Evolutionary conservation across 2,888 invertebrate species (phyloP), one percentile per base, ranked within the genome.

Genomic region (Elmis aenea): DNA sequence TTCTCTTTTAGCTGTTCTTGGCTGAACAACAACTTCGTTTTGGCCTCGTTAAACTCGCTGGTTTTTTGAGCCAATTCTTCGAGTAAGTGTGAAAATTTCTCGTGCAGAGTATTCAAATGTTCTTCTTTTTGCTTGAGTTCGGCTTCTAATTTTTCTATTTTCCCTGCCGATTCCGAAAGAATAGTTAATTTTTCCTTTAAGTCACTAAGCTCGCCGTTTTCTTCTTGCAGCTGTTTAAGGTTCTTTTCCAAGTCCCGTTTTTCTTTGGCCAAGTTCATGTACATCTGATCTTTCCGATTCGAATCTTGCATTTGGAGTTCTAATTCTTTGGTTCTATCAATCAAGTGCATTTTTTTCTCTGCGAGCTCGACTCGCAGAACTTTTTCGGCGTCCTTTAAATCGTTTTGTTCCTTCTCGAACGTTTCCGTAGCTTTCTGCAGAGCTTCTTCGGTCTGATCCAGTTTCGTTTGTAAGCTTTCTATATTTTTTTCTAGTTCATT

Each of bases 301-400:
- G 74, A 73, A 51, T 79, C 77, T 55, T 76, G 70, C 64, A 75
- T 72, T 16, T 75, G 65, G 41, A 73, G 56, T 50, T 73, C 67
- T 21, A 76, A 57, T 39, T 75, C 72, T 45, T 73, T 74, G 0
- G 74, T 68, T 48, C 70, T 72, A 30, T 77, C 75, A 25, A 59
- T 68, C 2, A 74, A 65, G 39, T 75, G 71, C 46, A 75, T 70
- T 16, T 76, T 75, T 16, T 76, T 64, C 50, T 79, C 76, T 1
- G 71, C 67, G 9, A 81, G 57, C 54, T 80, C 74, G 23, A 76
- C 70, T 48, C 73, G 71, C 36, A 76, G 51, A 2, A 72, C 56
- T 8, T 62, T 59, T 52, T 74, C 72, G 1, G 71, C 53, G 48
- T 73, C 70, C 54, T 73, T 69, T 0, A 72, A 70, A 36, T 73